Evolutionary conservation across 2,113 vertebrate species (phyloP).

Genomic region (Scortum barcoo): DNA sequence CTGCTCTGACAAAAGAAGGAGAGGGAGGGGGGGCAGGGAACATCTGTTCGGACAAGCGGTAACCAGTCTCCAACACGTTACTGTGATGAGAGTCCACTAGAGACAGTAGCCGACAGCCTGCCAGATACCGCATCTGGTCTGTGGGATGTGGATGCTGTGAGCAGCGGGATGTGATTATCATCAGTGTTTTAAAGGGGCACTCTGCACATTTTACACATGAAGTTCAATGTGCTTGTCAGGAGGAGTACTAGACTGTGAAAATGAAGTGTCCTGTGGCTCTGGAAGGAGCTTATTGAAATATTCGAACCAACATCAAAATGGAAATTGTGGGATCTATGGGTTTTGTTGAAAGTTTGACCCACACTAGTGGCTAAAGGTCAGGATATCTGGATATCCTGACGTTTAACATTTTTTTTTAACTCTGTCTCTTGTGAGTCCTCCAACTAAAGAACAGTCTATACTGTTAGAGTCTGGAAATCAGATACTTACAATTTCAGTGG

Average conservation of each 20-base stretch:
- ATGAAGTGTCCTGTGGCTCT: background rate
- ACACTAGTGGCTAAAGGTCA: background rate
- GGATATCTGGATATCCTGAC: background rate
- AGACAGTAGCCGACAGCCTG: conserved; percentile 43
- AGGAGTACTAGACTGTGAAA: background rate
- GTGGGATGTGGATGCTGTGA: conserved; percentile 13
- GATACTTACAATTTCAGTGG: background rate
- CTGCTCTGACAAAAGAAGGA: conserved; percentile 45
- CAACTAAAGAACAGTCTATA: background rate
- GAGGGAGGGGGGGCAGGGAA: conserved; percentile 23
- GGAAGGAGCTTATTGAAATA: background rate
- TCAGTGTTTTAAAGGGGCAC: conserved; percentile 14
- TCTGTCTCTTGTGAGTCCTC: background rate
- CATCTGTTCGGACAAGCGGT: conserved; percentile 65
- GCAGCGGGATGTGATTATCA: background rate
- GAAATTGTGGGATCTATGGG: background rate
- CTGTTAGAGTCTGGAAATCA: background rate
- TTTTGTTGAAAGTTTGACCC: background rate
- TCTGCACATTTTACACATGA: too few relatives aligned
- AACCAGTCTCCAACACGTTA: conserved; percentile 40
- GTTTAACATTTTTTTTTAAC: background rate
- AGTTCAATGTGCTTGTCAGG: background rate
- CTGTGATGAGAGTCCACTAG: conserved; percentile 30
- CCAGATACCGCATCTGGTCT: conserved; percentile 39
- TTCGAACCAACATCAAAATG: background rate